Evolutionary conservation across 2,888 invertebrate species (phyloP).

Genomic region (Deilephila elpenor): DNA sequence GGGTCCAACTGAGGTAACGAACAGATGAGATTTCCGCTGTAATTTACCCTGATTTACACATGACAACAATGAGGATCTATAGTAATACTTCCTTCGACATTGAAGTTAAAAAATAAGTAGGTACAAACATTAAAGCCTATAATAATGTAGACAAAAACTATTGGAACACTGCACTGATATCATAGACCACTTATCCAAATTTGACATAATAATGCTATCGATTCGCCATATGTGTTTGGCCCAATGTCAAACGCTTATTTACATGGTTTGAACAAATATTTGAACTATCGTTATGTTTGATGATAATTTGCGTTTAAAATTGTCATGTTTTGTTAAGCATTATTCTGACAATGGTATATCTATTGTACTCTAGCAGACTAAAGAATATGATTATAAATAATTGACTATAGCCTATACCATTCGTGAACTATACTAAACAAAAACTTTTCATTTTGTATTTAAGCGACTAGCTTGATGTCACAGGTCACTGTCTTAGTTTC

Average conservation of each 20-base stretch:
- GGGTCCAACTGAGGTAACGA: too few relatives aligned
- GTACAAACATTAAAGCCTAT: background rate
- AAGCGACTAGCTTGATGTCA: too few relatives aligned
- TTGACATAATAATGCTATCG: constrained; percentile 16
- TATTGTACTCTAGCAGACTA: background rate
- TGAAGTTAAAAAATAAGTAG: background rate
- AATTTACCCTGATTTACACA: too few relatives aligned
- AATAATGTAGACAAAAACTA: background rate
- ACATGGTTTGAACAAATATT: constrained; percentile 8
- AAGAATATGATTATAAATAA: too few relatives aligned
- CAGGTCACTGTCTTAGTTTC: too few relatives aligned
- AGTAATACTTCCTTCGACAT: background rate
- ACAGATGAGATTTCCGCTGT: too few relatives aligned
- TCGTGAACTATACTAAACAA: too few relatives aligned
- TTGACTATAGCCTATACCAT: too few relatives aligned
- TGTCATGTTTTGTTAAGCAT: background rate
- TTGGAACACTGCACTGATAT: background rate
- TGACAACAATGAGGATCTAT: too few relatives aligned
- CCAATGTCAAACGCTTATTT: constrained; percentile 19
- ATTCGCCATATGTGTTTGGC: constrained; percentile 5
- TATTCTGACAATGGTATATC: background rate
- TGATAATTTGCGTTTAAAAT: background rate
- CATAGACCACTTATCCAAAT: background rate
- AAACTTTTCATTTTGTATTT: too few relatives aligned
- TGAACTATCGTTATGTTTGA: background rate